These are phyloP conservation scores for Pteropus alecto DNA, from an alignment of 2,113 vertebrate genomes.

Conservation along the genomic window DNA sequence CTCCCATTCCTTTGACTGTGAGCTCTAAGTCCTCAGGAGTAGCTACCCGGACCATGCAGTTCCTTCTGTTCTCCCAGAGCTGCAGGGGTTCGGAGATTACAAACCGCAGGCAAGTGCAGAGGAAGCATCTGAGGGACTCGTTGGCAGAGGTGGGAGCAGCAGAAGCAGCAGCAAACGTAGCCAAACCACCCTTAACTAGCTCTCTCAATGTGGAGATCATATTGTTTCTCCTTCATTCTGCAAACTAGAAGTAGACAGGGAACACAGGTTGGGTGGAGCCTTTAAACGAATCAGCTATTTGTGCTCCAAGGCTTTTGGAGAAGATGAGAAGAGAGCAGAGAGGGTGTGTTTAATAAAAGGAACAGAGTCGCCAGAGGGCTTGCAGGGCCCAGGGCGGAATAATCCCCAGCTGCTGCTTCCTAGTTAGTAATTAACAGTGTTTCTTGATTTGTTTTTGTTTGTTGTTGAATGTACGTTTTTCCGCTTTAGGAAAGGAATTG, in stretches of 20 bases:
- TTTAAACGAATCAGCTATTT: conserved; percentile 34
- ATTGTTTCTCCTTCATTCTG: background rate
- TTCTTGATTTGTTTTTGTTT: background rate
- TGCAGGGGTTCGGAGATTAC: background rate
- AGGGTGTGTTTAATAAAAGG: background rate
- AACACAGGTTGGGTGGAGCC: background rate
- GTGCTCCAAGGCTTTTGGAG: conserved; percentile 33
- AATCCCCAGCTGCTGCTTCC: background rate
- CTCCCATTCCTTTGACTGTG: conserved; percentile 9
- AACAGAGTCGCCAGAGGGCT: background rate
- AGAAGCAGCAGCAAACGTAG: background rate
- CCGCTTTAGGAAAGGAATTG: background rate
- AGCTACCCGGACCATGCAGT: background rate
- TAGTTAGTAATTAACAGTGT: background rate
- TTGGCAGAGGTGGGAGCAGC: fast-evolving
- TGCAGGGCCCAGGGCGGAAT: background rate
- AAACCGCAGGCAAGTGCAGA: background rate
- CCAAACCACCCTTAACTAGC: background rate
- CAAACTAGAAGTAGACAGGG: background rate
- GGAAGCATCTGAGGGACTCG: background rate
- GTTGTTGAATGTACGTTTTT: background rate
- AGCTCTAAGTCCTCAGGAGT: conserved; percentile 33
- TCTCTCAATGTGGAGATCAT: conserved; percentile 34
- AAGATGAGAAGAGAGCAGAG: background rate
- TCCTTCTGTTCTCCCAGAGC: background rate